Evolutionary conservation across 2,797 vertebrate species (phyloP), one percentile per base, ranked within the genome.

Genomic region (Sebastiscus tertius): DNA sequence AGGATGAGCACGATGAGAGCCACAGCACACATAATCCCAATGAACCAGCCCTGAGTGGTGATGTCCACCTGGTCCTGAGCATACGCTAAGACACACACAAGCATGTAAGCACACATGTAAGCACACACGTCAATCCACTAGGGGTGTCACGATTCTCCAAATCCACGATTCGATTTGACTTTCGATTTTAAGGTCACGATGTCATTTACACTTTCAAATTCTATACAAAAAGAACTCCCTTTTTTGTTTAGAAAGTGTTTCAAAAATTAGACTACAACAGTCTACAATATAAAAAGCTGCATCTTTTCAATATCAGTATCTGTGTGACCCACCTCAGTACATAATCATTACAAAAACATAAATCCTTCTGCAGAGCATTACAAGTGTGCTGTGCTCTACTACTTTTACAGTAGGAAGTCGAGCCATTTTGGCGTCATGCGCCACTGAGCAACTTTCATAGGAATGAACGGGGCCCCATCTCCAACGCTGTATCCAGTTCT

Each of bases 11-110:
- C 98, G 11, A 99, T 96, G 36, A 99, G 96, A 62, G 97, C 98
- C n/a, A 99, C 96, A n/a, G 98, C 99, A 5, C 98, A 99, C 99
- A 99, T 99, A 61, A 99, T 96, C 65, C 99, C 99, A 2, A 99
- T 99, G 95, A 99, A 99, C 99, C 99, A 99, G 80, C 99, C 99
- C 92, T 99, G 97, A 4, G 98, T 99, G 72, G 97, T 95, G 59
- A 99, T 97, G 95, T 99, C 98, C 59, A 98, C 97, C 72, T 99
- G 98, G 79, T 97, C 98, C 89, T 97, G 97, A 86, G 97, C 97
- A 52, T 97, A 97, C 54, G 96, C 99, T 99, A 94, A 54, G 22
- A 85, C 24, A 87, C 42, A 64, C 42, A 79, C 60, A 64, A 9
- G 29, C n/a, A 76, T 6, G 62, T 22, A 10, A 5, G 20, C 24